phyloP scores from a whole-genome alignment of 2,113 vertebrate genomes.

The Rhagologus leucostigma region DNA sequence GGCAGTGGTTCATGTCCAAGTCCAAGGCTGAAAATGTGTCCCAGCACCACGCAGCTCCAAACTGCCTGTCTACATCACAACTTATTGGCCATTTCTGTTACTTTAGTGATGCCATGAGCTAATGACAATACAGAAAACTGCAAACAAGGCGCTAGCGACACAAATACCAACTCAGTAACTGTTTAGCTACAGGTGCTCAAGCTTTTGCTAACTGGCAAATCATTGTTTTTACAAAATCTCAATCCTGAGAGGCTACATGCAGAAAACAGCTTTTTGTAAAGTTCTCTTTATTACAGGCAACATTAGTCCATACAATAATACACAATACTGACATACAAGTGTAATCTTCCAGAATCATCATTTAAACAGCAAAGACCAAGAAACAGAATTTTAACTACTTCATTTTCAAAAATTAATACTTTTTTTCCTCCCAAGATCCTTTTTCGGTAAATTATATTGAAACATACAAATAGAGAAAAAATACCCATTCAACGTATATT shows the following conservation, averaged over 20 bases:
- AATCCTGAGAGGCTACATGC: slow-evolving; percentile 37
- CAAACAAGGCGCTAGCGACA: neutral
- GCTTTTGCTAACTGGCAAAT: slow-evolving; percentile 23
- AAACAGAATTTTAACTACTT: slow-evolving; percentile 76
- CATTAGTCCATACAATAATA: slow-evolving; percentile 79
- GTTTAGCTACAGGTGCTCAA: slow-evolving; percentile 5
- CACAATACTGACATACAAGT: slow-evolving; percentile 79
- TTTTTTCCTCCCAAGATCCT: slow-evolving; percentile 70
- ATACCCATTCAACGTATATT: slow-evolving; percentile 81
- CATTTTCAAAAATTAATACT: slow-evolving; percentile 75
- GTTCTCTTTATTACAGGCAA: slow-evolving; percentile 80
- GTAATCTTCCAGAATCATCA: slow-evolving; percentile 77
- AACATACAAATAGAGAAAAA: slow-evolving; percentile 82
- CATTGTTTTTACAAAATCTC: slow-evolving; percentile 28
- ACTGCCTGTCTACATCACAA: neutral
- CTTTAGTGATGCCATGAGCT: neutral
- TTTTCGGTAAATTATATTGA: slow-evolving; percentile 74
- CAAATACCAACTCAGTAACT: neutral
- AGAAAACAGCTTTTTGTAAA: slow-evolving; percentile 70
- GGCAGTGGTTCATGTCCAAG: neutral
- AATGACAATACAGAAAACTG: neutral
- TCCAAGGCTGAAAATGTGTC: neutral
- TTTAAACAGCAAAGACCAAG: slow-evolving; percentile 77
- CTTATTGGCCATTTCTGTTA: neutral
- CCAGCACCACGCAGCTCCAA: neutral